Evolutionary conservation across 1,140 invertebrate species (phyloP).

Genomic region (Arctopsyche grandis): DNA sequence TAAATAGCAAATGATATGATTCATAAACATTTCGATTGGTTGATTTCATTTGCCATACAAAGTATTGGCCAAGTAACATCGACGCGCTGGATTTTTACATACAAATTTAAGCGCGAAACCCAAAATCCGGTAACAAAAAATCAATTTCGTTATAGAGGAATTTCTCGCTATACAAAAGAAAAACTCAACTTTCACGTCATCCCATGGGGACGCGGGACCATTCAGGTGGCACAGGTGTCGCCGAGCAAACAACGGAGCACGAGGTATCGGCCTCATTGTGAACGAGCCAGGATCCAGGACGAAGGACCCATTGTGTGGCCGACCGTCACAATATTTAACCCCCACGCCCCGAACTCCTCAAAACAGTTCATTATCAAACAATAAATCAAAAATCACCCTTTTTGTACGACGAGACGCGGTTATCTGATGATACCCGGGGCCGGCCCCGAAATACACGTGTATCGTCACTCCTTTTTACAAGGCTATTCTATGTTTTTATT

Average conservation of each 20-base stretch:
- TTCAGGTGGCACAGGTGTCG: constrained; percentile 15
- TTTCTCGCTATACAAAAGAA: neutral
- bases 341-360: constrained; percentile 42
- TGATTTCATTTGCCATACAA: neutral
- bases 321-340: constrained; percentile 46
- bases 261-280: neutral
- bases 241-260: constrained; percentile 7
- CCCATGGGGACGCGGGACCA: neutral
- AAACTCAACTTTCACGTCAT: neutral
- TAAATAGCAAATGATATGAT: no score
- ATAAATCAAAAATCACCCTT: constrained; percentile 47
- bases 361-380: constrained; percentile 48
- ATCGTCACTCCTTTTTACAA: neutral
- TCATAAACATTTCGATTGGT: no score
- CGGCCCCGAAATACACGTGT: neutral
- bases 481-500: neutral
- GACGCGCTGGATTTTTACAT: neutral
- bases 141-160: no score
- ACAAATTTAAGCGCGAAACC: neutral
- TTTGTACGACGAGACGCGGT: constrained; percentile 25
- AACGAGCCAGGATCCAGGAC: neutral
- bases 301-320: constrained; percentile 28
- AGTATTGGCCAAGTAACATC: neutral
- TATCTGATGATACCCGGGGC: constrained; percentile 30
- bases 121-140: neutral